Evolutionary conservation across 2,113 vertebrate species (phyloP).

Genomic region (Andinoacara biseriatus): DNA sequence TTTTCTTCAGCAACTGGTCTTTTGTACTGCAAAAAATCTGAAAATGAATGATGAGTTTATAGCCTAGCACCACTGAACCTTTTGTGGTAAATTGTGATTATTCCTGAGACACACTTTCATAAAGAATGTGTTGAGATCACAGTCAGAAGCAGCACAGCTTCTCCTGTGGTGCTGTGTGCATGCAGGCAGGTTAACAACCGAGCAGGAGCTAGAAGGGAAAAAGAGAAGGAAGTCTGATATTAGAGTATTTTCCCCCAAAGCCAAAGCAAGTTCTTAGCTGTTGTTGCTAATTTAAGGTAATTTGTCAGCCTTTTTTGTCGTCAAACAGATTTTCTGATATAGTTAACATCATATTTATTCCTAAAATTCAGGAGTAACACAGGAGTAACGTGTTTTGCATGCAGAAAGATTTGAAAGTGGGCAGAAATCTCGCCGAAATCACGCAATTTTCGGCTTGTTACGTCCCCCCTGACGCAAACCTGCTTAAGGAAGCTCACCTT

Average conservation of each 20-base stretch:
- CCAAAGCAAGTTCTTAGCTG: background rate
- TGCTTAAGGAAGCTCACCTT: background rate
- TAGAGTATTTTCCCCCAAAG: background rate
- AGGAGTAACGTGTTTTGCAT: background rate
- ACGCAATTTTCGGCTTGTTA: background rate
- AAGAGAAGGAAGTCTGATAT: background rate
- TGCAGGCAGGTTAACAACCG: background rate
- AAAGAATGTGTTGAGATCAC: background rate
- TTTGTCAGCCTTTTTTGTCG: background rate
- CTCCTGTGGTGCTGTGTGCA: background rate
- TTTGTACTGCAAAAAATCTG: background rate
- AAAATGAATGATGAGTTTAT: background rate
- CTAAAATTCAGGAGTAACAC: background rate
- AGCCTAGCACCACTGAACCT: background rate
- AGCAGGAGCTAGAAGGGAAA: background rate
- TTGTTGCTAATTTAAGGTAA: background rate
- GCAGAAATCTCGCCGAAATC: accelerated
- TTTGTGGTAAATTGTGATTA: background rate
- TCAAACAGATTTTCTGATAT: background rate
- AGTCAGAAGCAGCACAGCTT: background rate
- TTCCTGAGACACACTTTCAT: background rate
- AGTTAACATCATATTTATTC: background rate
- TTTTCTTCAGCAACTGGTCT: background rate
- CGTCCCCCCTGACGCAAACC: no score
- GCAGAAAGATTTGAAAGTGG: background rate